Evolutionary conservation across 2,797 vertebrate species (phyloP).

Genomic region (Discoglossus pictus): DNA sequence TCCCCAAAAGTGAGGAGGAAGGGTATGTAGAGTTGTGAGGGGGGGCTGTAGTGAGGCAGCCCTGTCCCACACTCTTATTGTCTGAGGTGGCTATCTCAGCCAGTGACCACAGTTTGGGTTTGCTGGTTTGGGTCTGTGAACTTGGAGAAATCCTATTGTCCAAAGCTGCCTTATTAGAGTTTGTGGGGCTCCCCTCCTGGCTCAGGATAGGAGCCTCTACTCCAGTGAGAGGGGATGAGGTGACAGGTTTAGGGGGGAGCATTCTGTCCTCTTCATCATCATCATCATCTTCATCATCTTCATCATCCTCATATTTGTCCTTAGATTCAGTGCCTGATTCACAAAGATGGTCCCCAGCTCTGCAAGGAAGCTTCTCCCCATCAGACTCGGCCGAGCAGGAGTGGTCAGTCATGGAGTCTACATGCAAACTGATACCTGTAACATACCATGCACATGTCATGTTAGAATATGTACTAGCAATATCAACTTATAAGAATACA

Average conservation of each 20-base stretch:
- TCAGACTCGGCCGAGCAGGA: constrained; percentile 94
- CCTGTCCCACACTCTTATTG: constrained; percentile 81
- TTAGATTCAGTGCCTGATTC: constrained; percentile 78
- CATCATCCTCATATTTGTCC: constrained; percentile 79
- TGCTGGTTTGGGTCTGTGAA: constrained; percentile 78
- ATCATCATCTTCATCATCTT: constrained; percentile 69
- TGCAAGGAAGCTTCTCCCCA: constrained; percentile 84
- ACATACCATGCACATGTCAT: constrained; percentile 7
- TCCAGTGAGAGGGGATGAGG: constrained; percentile 85
- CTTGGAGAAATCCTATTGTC: constrained; percentile 74
- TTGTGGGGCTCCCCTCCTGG: constrained; percentile 74
- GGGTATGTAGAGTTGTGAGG: constrained; percentile 86
- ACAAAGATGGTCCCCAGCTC: constrained; percentile 75
- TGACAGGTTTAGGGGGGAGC: constrained; percentile 78
- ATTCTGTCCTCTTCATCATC: constrained; percentile 61
- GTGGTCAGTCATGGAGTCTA: constrained; percentile 93
- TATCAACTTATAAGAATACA: no score
- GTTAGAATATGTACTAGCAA: no score
- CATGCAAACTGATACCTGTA: constrained; percentile 92
- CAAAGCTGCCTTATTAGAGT: constrained; percentile 66
- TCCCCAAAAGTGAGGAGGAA: constrained; percentile 88
- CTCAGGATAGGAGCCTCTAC: constrained; percentile 83
- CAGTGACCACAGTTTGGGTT: constrained; percentile 96
- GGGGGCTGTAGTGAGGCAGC: constrained; percentile 72
- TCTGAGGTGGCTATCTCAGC: constrained; percentile 98